A percentile compares a stretch with the other conserved stretches of the same genome.
These are phyloP conservation scores for Eupithecia pulchellata DNA, from an alignment of 2,888 invertebrate species.

Conservation along the genomic window DNA sequence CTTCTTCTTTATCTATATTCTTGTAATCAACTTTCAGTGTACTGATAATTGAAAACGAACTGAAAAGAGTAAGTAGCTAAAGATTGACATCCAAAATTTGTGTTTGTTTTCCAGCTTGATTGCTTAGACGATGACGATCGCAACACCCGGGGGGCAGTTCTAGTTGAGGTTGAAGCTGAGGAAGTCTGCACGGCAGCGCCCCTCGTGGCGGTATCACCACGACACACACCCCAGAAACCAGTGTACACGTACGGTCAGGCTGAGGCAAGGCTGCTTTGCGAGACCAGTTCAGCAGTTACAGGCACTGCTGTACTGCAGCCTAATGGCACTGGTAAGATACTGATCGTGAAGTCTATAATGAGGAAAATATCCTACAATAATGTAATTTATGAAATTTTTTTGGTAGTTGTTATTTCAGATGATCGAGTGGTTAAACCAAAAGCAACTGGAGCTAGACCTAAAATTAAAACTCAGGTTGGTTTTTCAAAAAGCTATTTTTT, in stretches of 20 bases:
- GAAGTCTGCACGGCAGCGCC: conserved; percentile 92
- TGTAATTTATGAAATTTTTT: conserved; percentile 22
- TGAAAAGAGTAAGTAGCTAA: background rate
- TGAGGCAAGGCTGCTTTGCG: conserved; percentile 80
- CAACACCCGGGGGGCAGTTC: conserved; percentile 89
- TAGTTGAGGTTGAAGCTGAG: conserved; percentile 93
- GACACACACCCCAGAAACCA: conserved; percentile 88
- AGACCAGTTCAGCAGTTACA: conserved; percentile 75
- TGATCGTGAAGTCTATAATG: background rate
- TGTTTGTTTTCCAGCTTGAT: conserved; percentile 55
- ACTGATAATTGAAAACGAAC: background rate
- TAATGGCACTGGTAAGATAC: conserved; percentile 67
- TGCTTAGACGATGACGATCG: conserved; percentile 69
- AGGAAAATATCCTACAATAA: background rate
- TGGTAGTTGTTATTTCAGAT: conserved; percentile 65
- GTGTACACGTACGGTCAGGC: conserved; percentile 89
- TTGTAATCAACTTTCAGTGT: background rate
- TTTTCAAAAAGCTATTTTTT: conserved; percentile 34
- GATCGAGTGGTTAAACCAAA: conserved; percentile 59
- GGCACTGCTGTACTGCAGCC: conserved; percentile 78
- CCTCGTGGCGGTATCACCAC: conserved; percentile 86
- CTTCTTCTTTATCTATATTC: background rate
- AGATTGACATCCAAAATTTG: background rate
- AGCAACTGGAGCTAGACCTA: conserved; percentile 61
- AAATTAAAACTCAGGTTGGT: conserved; percentile 69